Conservation (phyloP, 2,888 invertebrate species). For the Zaprionus obscuricornis region DNA sequence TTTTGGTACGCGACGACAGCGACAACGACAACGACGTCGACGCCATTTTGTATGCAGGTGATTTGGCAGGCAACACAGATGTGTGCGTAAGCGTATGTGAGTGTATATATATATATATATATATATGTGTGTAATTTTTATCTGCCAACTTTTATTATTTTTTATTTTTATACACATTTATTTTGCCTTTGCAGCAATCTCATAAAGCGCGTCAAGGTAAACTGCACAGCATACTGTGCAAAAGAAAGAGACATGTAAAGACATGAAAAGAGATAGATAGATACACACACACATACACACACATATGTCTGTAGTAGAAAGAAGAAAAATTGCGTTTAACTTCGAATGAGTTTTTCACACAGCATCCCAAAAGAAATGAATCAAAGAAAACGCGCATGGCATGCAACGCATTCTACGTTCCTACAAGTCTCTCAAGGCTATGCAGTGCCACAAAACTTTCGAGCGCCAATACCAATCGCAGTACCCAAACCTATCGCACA, state of each 20-base stretch:
- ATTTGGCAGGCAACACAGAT: conserved; percentile 53
- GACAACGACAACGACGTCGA: conserved; percentile 18
- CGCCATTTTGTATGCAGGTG: conserved; percentile 74
- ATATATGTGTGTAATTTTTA: conserved; percentile 72
- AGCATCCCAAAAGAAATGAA: conserved; percentile 46
- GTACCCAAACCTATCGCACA: not conserved
- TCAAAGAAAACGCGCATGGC: conserved; percentile 19
- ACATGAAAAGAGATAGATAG: not conserved
- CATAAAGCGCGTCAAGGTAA: conserved; percentile 67
- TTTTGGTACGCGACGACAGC: conserved; percentile 56
- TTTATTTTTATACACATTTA: conserved; percentile 74
- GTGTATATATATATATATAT: conserved; percentile 9
- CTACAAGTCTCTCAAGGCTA: conserved; percentile 58
- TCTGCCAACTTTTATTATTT: conserved; percentile 80
- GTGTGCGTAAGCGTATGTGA: too few relatives aligned
- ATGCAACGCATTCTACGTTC: conserved; percentile 40
- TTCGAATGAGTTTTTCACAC: conserved; percentile 67
- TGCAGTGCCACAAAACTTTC: not conserved
- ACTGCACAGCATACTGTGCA: conserved; percentile 21
- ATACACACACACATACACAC: conserved; percentile 5
- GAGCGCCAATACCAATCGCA: not conserved
- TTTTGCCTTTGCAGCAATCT: conserved; percentile 54
- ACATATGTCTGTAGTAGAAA: not conserved
- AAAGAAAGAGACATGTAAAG: too few relatives aligned
- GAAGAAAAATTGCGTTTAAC: conserved; percentile 68